These are phyloP conservation scores for Notodonta dromedarius DNA, from an alignment of 2,888 invertebrate species.

Conservation along the genomic window DNA sequence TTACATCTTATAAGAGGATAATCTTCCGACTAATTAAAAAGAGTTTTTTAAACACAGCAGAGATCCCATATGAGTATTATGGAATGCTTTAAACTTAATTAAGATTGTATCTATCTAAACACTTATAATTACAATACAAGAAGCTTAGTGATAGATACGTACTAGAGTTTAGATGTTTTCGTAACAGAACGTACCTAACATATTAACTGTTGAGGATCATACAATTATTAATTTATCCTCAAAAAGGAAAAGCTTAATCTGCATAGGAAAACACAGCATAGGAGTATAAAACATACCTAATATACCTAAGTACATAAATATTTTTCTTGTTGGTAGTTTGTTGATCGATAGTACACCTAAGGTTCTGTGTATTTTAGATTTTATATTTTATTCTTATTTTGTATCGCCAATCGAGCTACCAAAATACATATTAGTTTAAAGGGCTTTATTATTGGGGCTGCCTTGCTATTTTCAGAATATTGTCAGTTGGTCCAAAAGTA, in stretches of 20 bases:
- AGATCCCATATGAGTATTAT: slow-evolving; percentile 81
- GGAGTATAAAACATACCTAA: too few relatives aligned
- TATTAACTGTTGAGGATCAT: slow-evolving; percentile 24
- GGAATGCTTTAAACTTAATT: slow-evolving; percentile 80
- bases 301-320: too few relatives aligned
- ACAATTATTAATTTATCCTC: not conserved
- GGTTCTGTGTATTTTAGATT: too few relatives aligned
- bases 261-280: too few relatives aligned
- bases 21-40: slow-evolving; percentile 72
- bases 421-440: not conserved
- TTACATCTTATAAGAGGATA: slow-evolving; percentile 64
- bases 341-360: too few relatives aligned
- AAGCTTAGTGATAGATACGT: slow-evolving; percentile 52
- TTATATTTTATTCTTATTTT: not conserved
- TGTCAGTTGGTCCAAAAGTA: slow-evolving; percentile 11
- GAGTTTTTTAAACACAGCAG: slow-evolving; percentile 80
- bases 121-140: slow-evolving; percentile 63
- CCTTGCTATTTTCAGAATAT: slow-evolving; percentile 11
- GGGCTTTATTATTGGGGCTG: not conserved
- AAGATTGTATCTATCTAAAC: slow-evolving; percentile 78
- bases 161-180: slow-evolving; percentile 46
- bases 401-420: not conserved
- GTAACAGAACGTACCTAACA: slow-evolving; percentile 50
- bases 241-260: not conserved
- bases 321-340: too few relatives aligned